phyloP scores from a whole-genome alignment of 2,113 vertebrate species.

The Lipotes vexillifer region DNA sequence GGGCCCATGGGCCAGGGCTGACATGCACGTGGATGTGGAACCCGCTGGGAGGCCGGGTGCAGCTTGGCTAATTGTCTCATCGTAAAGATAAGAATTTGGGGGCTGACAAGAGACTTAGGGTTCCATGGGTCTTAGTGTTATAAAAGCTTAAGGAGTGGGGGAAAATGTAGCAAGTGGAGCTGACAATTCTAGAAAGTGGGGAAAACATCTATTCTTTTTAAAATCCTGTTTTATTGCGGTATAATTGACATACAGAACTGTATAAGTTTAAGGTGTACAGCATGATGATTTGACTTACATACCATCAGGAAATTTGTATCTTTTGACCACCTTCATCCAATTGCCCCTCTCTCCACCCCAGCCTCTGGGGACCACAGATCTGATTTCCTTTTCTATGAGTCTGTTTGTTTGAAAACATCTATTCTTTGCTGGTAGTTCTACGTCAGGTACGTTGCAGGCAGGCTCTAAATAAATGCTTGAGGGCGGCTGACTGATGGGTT shows the following conservation, averaged over 20 bases:
- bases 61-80: not conserved
- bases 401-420: not conserved
- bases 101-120: not conserved
- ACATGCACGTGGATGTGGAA: accelerated
- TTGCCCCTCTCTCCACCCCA: not conserved
- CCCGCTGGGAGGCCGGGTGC: accelerated
- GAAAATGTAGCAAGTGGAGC: no score
- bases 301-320: not conserved
- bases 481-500: not conserved
- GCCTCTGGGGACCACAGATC: not conserved
- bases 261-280: not conserved
- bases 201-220: not conserved
- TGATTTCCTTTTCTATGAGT: not conserved
- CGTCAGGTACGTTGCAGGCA: accelerated
- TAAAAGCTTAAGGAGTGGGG: not conserved
- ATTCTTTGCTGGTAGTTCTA: not conserved
- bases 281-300: not conserved
- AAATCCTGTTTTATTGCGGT: not conserved
- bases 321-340: not conserved
- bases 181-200: not conserved
- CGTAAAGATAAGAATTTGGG: not conserved
- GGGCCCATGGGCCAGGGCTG: not conserved
- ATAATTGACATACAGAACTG: no score
- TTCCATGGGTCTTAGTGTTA: not conserved
- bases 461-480: not conserved